Percentiles rank a stretch among this genome's conserved stretches.
Conservation (phyloP, 1,140 invertebrate genomes). For the Bombus difficillimus region DNA sequence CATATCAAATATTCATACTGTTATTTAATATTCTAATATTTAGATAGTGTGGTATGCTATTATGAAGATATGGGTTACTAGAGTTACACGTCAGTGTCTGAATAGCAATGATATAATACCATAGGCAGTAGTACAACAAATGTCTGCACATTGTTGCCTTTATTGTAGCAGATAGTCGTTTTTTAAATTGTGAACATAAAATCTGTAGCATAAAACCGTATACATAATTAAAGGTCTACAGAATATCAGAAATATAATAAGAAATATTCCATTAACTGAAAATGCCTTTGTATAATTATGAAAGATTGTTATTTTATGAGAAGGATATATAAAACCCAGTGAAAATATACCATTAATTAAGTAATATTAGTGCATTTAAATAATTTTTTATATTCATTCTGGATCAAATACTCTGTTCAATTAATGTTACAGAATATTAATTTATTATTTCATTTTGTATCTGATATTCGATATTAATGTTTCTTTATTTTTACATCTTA, state of each 20-base stretch:
- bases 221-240: not conserved
- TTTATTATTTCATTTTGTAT: not conserved
- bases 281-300: not conserved
- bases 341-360: not conserved
- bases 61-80: not conserved
- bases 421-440: not conserved
- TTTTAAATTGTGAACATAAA: not conserved
- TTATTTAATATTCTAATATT: not conserved
- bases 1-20: not conserved
- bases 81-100: not conserved
- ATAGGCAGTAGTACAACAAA: not conserved
- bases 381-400: not conserved
- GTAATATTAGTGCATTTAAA: not conserved
- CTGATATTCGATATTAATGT: not conserved
- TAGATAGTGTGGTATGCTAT: not conserved
- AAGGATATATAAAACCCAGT: not conserved
- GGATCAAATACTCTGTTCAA: not conserved
- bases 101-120: not conserved
- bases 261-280: not conserved
- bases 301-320: not conserved
- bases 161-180: not conserved
- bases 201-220: not conserved
- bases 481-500: not conserved
- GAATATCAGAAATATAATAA: not conserved
- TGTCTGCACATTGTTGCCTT: not conserved